Evolutionary conservation across 2,797 vertebrate genomes (phyloP).

Genomic region (Sciurus vulgaris): DNA sequence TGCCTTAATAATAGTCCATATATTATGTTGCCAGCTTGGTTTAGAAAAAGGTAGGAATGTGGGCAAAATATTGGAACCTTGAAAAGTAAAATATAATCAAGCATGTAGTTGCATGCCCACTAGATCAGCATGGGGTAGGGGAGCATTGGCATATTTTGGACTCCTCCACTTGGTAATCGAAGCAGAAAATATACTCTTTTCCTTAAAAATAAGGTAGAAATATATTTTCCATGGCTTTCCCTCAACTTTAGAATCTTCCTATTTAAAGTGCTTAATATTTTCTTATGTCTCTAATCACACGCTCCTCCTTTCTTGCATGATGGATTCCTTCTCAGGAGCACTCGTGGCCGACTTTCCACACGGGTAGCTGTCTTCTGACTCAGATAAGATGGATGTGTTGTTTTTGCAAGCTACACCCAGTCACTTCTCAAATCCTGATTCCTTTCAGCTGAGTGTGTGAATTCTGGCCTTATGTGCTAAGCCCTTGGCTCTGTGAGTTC

Average conservation of each 20-base stretch:
- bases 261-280: neutral
- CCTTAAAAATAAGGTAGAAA: neutral
- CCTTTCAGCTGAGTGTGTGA: conserved; percentile 70
- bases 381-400: conserved; percentile 66
- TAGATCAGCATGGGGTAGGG: neutral
- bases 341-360: neutral
- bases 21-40: neutral
- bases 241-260: neutral
- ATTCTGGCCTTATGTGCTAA: conserved; percentile 57
- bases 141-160: fast-evolving
- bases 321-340: neutral
- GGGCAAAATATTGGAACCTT: neutral
- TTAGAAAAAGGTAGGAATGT: conserved; percentile 45
- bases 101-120: neutral
- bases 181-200: neutral
- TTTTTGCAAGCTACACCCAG: conserved; percentile 65
- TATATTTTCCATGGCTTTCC: neutral
- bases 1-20: neutral
- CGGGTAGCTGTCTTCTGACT: neutral
- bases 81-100: neutral
- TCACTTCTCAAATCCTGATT: conserved; percentile 40
- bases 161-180: fast-evolving
- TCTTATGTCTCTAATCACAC: neutral
- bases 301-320: neutral
- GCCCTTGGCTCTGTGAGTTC: conserved; percentile 17